A percentile compares a stretch with the other conserved stretches of the same genome.
phyloP scores from a whole-genome alignment of 2,797 vertebrate genomes.

The Acrossocheilus fasciatus region DNA sequence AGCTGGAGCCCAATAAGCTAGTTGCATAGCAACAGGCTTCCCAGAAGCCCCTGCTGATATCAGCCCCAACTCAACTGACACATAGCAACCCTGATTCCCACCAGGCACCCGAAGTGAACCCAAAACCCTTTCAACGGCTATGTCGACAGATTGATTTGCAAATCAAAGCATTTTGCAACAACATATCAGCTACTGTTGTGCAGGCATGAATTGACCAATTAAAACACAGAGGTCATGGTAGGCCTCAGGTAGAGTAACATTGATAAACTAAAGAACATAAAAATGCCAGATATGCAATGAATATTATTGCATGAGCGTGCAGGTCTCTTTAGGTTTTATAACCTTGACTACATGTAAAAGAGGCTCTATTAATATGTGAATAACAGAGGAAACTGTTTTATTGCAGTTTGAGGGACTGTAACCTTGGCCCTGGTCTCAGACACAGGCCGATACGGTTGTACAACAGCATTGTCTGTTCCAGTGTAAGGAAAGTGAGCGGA shows the following conservation, averaged over 20 bases:
- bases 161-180: constrained; percentile 42
- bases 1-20: constrained; percentile 51
- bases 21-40: constrained; percentile 70
- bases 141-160: constrained; percentile 32
- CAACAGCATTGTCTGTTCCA: constrained; percentile 52
- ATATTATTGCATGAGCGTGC: background rate
- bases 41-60: constrained; percentile 51
- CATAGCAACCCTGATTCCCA: constrained; percentile 50
- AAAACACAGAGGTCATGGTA: constrained; percentile 30
- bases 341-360: background rate
- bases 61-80: constrained; percentile 60
- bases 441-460: constrained; percentile 22
- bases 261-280: constrained; percentile 5
- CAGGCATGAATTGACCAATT: constrained; percentile 20
- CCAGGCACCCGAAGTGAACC: constrained; percentile 35
- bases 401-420: constrained; percentile 41
- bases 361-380: background rate
- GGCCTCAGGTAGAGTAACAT: background rate
- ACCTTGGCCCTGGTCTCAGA: constrained; percentile 56
- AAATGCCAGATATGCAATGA: constrained; percentile 6
- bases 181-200: constrained; percentile 16
- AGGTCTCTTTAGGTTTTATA: background rate
- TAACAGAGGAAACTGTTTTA: constrained; percentile 53
- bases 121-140: background rate
- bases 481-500: constrained; percentile 68